These are phyloP conservation scores for Zoanthus solanderi DNA, from an alignment of 92 coral and sea anemone genomes.

Conservation along the genomic window DNA sequence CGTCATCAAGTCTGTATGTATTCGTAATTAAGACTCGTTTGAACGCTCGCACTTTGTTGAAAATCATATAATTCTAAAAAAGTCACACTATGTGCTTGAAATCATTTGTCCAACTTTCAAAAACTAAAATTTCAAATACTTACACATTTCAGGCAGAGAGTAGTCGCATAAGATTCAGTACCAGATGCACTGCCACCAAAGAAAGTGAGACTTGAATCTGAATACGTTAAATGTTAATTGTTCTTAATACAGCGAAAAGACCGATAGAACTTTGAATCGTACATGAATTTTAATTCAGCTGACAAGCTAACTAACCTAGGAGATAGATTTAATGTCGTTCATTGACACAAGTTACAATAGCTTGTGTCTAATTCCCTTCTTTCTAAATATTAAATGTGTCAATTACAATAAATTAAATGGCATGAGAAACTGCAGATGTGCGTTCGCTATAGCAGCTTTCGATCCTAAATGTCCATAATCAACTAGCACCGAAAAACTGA, in stretches of 20 bases:
- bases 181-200: not conserved
- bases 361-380: not conserved
- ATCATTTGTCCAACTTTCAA: no score
- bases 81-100: not conserved
- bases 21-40: no score
- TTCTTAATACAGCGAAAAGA: not conserved
- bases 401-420: no score
- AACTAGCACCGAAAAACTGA: no score
- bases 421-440: no score
- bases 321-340: not conserved
- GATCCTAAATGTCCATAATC: no score
- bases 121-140: no score
- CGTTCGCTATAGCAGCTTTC: no score
- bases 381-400: not conserved
- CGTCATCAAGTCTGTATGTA: no score
- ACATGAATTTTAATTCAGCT: conserved; percentile 5
- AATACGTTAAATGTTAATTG: not conserved
- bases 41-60: no score
- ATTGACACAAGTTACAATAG: not conserved
- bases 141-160: not conserved
- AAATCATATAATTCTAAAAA: no score
- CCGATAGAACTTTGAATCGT: conserved; percentile 1
- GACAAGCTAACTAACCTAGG: not conserved
- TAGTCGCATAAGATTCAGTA: not conserved
- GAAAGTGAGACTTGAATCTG: not conserved